Evolutionary conservation across 2,113 vertebrate genomes (phyloP).

Genomic region (Podilymbus podiceps): DNA sequence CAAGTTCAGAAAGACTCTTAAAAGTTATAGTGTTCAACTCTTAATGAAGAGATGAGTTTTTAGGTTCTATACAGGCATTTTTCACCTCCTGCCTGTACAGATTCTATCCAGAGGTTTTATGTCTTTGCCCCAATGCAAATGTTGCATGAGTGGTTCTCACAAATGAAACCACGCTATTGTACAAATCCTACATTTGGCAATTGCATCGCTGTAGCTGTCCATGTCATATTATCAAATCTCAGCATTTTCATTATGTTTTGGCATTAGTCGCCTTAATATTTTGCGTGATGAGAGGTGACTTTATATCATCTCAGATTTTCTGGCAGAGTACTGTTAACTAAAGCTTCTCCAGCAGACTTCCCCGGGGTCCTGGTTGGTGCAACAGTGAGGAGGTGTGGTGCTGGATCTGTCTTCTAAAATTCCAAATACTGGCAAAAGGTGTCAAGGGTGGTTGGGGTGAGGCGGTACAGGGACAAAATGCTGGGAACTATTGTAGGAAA

Average conservation of each 20-base stretch:
- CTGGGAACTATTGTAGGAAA: neutral
- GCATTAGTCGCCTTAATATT: conserved; percentile 37
- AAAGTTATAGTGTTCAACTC: neutral
- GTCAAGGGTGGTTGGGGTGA: neutral
- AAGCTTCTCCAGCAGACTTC: neutral
- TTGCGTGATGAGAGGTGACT: conserved; percentile 33
- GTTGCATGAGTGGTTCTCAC: conserved; percentile 36
- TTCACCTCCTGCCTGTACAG: conserved; percentile 22
- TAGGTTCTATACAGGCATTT: neutral
- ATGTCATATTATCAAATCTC: neutral
- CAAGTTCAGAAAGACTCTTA: neutral
- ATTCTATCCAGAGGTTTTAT: conserved; percentile 44
- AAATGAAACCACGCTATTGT: conserved; percentile 30
- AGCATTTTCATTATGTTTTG: conserved; percentile 43
- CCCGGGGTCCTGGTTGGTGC: neutral
- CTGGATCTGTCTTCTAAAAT: conserved; percentile 37
- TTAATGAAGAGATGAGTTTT: conserved; percentile 30
- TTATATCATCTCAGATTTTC: conserved; percentile 14
- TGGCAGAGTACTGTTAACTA: neutral
- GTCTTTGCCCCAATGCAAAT: conserved; percentile 31
- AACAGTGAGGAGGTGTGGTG: neutral
- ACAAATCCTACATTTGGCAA: conserved; percentile 54
- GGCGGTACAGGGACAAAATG: neutral
- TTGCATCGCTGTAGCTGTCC: neutral
- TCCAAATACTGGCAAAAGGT: neutral